Percentiles rank a stretch among this genome's conserved stretches.
These are phyloP conservation scores for Argya squamiceps DNA, from an alignment of 2,797 vertebrate species.

Conservation along the genomic window DNA sequence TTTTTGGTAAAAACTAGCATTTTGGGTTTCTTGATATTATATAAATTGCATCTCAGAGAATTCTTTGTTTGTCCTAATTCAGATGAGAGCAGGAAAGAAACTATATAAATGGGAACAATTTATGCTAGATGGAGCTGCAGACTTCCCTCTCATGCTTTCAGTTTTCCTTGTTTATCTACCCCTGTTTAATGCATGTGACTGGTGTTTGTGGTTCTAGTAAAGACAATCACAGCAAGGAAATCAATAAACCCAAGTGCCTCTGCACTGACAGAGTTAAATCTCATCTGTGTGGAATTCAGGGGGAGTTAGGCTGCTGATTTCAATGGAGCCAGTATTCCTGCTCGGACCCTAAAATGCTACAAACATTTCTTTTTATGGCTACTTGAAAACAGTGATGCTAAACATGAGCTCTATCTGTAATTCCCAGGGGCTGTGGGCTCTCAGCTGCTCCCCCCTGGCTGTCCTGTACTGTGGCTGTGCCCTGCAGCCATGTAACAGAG, in stretches of 20 bases:
- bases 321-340: slow-evolving; percentile 35
- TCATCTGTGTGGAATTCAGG: slow-evolving; percentile 29
- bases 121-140: background rate
- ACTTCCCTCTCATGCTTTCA: background rate
- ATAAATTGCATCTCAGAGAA: background rate
- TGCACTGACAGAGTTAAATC: background rate
- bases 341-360: slow-evolving; percentile 3
- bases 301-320: slow-evolving; percentile 36
- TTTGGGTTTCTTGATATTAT: background rate
- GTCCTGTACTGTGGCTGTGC: background rate
- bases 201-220: background rate
- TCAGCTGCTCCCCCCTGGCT: background rate
- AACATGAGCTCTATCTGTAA: background rate
- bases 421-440: background rate
- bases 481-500: background rate
- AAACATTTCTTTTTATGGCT: slow-evolving; percentile 60
- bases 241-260: background rate
- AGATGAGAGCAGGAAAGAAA: background rate
- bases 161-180: background rate
- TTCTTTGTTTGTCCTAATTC: background rate
- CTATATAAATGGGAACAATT: background rate
- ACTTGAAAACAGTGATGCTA: slow-evolving; percentile 39
- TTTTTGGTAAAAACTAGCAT: slow-evolving; percentile 28
- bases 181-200: background rate
- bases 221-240: background rate